Base-by-base conservation (phyloP, 1,140 invertebrate species). In the Leptinotarsa texana region DNA sequence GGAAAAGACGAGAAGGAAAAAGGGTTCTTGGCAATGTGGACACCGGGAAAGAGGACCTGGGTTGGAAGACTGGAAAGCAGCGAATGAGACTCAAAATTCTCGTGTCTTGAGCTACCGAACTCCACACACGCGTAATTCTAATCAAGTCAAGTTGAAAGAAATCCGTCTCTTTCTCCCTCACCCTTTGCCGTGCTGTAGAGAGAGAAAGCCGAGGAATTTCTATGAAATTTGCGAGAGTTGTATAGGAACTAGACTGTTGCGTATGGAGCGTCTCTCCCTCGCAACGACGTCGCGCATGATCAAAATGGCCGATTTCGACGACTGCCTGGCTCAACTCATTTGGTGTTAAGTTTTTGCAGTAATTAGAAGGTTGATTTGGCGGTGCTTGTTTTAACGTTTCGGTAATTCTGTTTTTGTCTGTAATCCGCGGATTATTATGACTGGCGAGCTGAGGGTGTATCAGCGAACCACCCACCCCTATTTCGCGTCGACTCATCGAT, bases 251-350 rank as follows among this genome's bases (percentile, higher is more conserved):
- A 68, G 24, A 68, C 66, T 68, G 66, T 68, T 68, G 66, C 71
- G 73, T 71, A 67, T 68, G 48, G 27, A 57, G 67, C 66, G 33
- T 66, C 73, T 57, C 51, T 17, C 51, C 51, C 51, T 57, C 51
- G 51, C 51, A 4, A 4, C 17, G n/a, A 63, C 61, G 68, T 63
- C 61, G 76, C 78, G 78, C 78, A 79, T 75, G 78, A 48, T 57
- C 78, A 79, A 79, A 61, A 79, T 79, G 78, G 78, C 78, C 72
- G 78, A 77, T 27, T 66, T 17, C 74, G 78, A 77, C 76, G 78
- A 72, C 75, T 70, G n/a, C 51, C 15, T 13, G 51, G 17, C 6
- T 69, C 70, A 62, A 72, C 72, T 78, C 72, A 78, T 78, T 77
- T 78, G 63, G 75, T 51, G 75, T 69, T 71, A 78, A 77, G 75